A percentile compares a stretch with the other conserved stretches of the same genome.
These are phyloP conservation scores for Cydia strobilella DNA, from an alignment of 1,140 invertebrate genomes.

Conservation along the genomic window DNA sequence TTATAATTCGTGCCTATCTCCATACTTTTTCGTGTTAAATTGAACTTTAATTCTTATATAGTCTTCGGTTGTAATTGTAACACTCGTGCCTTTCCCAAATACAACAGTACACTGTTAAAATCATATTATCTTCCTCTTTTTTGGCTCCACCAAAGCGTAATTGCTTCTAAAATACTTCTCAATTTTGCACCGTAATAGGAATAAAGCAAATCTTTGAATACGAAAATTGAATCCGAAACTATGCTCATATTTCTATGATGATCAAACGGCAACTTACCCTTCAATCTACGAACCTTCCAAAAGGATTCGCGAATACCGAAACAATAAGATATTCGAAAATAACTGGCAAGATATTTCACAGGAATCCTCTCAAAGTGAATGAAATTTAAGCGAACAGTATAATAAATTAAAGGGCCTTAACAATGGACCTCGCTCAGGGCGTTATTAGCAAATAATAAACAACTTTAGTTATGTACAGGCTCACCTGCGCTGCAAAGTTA, in stretches of 20 bases:
- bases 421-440: background rate
- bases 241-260: slow-evolving; percentile 18
- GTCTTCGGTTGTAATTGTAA: no score
- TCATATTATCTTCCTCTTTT: no score
- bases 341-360: background rate
- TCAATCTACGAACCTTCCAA: background rate
- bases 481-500: background rate
- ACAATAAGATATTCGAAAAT: slow-evolving; percentile 5
- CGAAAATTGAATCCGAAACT: background rate
- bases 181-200: background rate
- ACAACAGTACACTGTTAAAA: no score
- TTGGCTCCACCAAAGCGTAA: no score
- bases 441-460: slow-evolving; percentile 8
- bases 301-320: background rate
- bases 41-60: no score
- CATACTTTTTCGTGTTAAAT: no score
- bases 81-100: no score
- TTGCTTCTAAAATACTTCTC: background rate
- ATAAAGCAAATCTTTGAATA: slow-evolving; percentile 6
- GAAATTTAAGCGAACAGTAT: background rate
- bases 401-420: background rate
- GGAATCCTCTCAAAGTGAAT: background rate
- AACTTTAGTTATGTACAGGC: background rate
- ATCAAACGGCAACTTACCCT: slow-evolving; percentile 3
- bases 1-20: no score